Conservation (phyloP, 2,888 invertebrate genomes). For the Mycogona germanica region DNA sequence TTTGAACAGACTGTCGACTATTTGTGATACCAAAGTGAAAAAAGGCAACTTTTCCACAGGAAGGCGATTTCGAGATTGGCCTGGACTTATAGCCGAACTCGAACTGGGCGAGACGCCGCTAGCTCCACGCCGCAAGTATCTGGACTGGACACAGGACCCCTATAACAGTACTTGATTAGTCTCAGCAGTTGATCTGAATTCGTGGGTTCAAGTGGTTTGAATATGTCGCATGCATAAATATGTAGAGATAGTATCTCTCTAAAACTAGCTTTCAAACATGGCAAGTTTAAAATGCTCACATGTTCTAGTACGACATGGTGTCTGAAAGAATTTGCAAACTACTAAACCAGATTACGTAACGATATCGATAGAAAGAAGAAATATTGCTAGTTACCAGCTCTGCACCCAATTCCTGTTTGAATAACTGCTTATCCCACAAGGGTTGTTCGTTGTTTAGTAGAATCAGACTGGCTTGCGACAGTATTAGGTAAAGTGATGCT, state of each 20-base stretch:
- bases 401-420: constrained; percentile 34
- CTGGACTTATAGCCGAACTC: too few relatives aligned
- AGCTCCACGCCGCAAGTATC: constrained; percentile 2
- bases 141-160: constrained; percentile 10
- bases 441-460: constrained; percentile 30
- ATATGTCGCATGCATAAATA: too few relatives aligned
- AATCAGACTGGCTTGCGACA: constrained; percentile 34
- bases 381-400: constrained; percentile 30
- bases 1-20: constrained; percentile 12
- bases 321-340: background rate
- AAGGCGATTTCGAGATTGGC: background rate
- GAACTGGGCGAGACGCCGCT: background rate
- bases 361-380: background rate
- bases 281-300: too few relatives aligned
- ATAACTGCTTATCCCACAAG: constrained; percentile 33
- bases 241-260: too few relatives aligned
- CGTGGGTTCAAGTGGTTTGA: too few relatives aligned
- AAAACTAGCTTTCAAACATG: too few relatives aligned
- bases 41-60: constrained; percentile 14
- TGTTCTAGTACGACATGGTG: too few relatives aligned
- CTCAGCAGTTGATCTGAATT: too few relatives aligned
- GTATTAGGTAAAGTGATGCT: constrained; percentile 30
- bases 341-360: background rate
- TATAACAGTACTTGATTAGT: too few relatives aligned
- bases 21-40: constrained; percentile 1